phyloP scores from a whole-genome alignment of 2,888 invertebrate genomes.

The Morpho deidamia region DNA sequence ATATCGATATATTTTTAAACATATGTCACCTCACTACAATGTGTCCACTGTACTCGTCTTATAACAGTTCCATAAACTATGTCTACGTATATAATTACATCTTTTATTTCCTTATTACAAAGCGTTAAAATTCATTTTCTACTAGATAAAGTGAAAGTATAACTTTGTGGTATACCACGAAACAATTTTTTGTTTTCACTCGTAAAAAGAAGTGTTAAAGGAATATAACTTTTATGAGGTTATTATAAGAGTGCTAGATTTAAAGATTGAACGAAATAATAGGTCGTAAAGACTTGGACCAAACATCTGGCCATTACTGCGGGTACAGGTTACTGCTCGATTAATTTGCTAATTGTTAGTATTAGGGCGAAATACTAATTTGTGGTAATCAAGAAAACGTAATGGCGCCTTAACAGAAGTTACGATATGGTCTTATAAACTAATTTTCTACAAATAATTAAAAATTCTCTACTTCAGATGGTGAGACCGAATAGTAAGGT shows the following conservation, averaged over 20 bases:
- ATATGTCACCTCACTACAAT: conserved; percentile 12
- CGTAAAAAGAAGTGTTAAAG: neutral
- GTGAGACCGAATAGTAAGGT: no score
- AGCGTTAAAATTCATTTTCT: neutral
- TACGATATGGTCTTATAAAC: neutral
- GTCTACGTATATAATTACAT: conserved; percentile 9
- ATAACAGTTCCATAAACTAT: conserved; percentile 22
- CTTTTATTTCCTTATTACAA: conserved; percentile 1
- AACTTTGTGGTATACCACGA: conserved; percentile 3
- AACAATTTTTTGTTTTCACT: conserved; percentile 11
- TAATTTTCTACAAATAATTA: no score
- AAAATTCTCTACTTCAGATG: no score
- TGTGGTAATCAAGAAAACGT: neutral
- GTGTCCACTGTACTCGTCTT: conserved; percentile 20
- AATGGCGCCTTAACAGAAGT: conserved; percentile 1
- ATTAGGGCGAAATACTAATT: conserved; percentile 3
- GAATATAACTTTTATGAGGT: neutral
- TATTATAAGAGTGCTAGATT: neutral
- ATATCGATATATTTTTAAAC: conserved; percentile 4
- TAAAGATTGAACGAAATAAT: neutral
- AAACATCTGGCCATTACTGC: conserved; percentile 19
- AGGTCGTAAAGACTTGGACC: conserved; percentile 12
- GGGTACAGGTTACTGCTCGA: conserved; percentile 20
- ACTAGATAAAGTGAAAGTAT: neutral
- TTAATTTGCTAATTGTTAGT: conserved; percentile 26